Conservation (phyloP, 2,888 invertebrate genomes). For the Coremacera marginata region DNA sequence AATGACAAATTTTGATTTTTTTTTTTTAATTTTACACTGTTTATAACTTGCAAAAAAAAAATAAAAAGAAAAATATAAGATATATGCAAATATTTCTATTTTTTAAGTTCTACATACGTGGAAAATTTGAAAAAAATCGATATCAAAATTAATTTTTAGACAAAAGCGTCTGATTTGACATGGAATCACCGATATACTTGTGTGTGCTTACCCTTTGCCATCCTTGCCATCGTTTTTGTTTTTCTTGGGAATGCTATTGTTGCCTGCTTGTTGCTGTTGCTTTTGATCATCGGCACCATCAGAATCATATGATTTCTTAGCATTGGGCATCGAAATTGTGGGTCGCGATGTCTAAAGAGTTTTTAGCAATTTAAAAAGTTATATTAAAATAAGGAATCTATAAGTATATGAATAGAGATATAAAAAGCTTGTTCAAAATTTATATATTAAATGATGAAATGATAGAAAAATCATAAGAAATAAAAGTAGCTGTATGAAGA, state of each 20-base stretch:
- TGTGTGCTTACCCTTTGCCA: constrained; percentile 43
- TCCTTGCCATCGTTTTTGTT: constrained; percentile 43
- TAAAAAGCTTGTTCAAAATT: constrained; percentile 19
- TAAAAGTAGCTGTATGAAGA: constrained; percentile 49
- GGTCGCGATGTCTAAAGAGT: constrained; percentile 63
- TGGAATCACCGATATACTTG: no score
- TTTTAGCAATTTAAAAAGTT: constrained; percentile 45
- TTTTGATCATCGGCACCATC: constrained; percentile 52
- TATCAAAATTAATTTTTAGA: no score
- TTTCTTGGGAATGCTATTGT: constrained; percentile 37
- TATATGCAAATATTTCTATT: no score
- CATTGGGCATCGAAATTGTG: constrained; percentile 74
- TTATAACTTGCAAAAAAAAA: no score
- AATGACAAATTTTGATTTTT: no score
- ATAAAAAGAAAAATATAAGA: no score
- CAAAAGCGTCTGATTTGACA: no score
- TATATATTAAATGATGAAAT: not conserved
- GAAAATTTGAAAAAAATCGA: no score
- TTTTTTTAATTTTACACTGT: no score
- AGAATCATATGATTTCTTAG: constrained; percentile 64
- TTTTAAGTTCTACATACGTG: no score
- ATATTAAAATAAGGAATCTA: constrained; percentile 28
- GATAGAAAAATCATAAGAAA: constrained; percentile 8
- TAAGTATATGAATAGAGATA: constrained; percentile 12
- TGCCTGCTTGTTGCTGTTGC: constrained; percentile 30